Evolutionary conservation across 2,888 invertebrate species (phyloP).

Genomic region (Encarsia formosa): DNA sequence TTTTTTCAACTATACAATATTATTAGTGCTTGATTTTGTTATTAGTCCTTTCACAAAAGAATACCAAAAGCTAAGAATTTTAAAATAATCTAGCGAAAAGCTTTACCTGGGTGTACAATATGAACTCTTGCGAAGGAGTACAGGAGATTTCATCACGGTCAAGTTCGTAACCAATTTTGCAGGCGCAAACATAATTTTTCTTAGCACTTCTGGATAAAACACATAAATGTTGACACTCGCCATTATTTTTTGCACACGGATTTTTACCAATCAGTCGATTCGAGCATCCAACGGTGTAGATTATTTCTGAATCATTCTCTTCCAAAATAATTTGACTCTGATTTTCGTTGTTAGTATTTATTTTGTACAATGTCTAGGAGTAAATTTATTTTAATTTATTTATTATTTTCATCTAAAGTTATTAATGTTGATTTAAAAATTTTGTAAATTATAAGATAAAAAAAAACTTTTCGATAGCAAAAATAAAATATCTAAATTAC

Average conservation of each 20-base stretch:
- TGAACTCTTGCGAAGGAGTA: background rate
- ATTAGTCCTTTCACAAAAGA: background rate
- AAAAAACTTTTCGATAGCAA: background rate
- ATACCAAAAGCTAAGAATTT: background rate
- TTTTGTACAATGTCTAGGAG: background rate
- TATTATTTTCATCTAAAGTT: background rate
- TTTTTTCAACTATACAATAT: background rate
- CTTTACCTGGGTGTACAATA: conserved; percentile 12
- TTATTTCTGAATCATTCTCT: background rate
- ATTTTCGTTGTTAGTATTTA: background rate
- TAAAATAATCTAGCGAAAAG: background rate
- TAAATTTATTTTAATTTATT: background rate
- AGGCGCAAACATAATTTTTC: conserved; percentile 3
- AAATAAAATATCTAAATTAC: background rate
- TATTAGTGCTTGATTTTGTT: background rate
- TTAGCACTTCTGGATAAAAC: conserved; percentile 4
- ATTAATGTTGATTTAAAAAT: no score
- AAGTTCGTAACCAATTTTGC: conserved; percentile 11
- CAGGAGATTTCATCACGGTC: conserved; percentile 3
- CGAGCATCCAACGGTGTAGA: conserved; percentile 1
- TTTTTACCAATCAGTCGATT: background rate
- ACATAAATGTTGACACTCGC: conserved; percentile 12
- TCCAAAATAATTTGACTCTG: background rate
- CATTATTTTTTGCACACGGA: conserved; percentile 4
- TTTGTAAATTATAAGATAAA: background rate